These are phyloP conservation scores for Orius insidiosus DNA, from an alignment of 1,140 invertebrate species.

Conservation along the genomic window DNA sequence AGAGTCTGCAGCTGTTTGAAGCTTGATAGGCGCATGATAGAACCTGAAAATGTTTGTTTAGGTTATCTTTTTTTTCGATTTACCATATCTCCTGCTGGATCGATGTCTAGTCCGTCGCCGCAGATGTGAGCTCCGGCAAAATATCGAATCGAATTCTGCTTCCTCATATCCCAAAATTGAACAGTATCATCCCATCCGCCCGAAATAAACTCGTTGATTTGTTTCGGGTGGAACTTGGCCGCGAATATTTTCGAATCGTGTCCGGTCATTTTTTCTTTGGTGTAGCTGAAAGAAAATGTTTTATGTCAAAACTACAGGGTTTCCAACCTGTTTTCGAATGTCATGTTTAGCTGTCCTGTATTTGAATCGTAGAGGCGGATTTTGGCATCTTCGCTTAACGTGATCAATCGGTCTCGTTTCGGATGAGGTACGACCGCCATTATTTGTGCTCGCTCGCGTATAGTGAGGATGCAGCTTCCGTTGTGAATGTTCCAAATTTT, in stretches of 20 bases:
- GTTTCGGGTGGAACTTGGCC: constrained; percentile 44
- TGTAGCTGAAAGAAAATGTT: constrained; percentile 18
- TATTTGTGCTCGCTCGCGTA: constrained; percentile 39
- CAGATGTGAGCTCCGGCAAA: constrained; percentile 48
- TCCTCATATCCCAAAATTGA: constrained; percentile 46
- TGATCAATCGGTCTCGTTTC: constrained; percentile 36
- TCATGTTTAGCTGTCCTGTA: constrained; percentile 34
- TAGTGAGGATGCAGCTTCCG: constrained; percentile 37
- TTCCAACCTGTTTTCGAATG: constrained; percentile 34
- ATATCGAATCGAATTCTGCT: constrained; percentile 34
- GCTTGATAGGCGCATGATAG: constrained; percentile 48
- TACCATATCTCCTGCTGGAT: constrained; percentile 41
- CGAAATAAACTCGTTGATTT: constrained; percentile 44
- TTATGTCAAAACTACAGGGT: not conserved
- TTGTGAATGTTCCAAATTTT: constrained; percentile 45
- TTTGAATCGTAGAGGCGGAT: constrained; percentile 45
- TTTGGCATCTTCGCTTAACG: constrained; percentile 39
- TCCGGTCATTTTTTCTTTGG: constrained; percentile 32
- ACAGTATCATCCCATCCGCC: constrained; percentile 55
- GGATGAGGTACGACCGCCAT: constrained; percentile 39
- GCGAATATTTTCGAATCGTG: constrained; percentile 47
- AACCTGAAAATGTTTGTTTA: constrained; percentile 29
- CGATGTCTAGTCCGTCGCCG: constrained; percentile 53
- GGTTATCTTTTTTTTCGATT: not conserved
- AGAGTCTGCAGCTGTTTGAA: constrained; percentile 39